These are phyloP conservation scores for Crotalus tigris DNA, from an alignment of 2,113 vertebrate genomes.

Conservation along the genomic window DNA sequence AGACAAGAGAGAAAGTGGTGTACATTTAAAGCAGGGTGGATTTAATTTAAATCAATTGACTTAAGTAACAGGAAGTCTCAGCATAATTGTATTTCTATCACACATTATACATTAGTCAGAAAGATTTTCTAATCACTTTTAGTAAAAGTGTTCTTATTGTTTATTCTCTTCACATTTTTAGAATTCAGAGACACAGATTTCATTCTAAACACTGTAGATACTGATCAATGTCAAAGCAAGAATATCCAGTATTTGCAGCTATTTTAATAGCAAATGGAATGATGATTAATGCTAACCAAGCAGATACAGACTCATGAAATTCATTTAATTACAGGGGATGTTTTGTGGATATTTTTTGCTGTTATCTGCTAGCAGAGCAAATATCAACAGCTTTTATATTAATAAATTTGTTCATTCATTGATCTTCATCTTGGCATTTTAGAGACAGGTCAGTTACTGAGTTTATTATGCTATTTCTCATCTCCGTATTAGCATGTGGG, in stretches of 20 bases:
- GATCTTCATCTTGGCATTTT: neutral
- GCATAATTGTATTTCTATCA: neutral
- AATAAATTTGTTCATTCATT: neutral
- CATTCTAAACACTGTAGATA: neutral
- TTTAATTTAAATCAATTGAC: neutral
- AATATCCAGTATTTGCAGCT: no score
- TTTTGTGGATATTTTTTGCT: neutral
- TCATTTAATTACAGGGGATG: neutral
- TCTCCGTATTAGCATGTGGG: neutral
- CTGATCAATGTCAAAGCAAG: neutral
- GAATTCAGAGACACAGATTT: neutral
- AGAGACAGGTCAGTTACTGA: neutral
- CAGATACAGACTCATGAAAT: neutral
- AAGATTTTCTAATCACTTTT: neutral
- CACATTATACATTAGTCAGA: neutral
- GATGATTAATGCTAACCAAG: neutral
- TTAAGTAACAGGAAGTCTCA: neutral
- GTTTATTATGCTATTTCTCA: neutral
- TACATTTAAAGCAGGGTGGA: neutral
- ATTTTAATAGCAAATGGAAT: neutral
- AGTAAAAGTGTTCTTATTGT: neutral
- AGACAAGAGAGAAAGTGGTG: neutral
- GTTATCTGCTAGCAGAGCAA: neutral
- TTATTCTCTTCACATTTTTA: neutral
- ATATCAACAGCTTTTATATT: neutral